These are phyloP conservation scores for Heliconius hortense DNA, from an alignment of 2,888 invertebrate species.

Conservation along the genomic window DNA sequence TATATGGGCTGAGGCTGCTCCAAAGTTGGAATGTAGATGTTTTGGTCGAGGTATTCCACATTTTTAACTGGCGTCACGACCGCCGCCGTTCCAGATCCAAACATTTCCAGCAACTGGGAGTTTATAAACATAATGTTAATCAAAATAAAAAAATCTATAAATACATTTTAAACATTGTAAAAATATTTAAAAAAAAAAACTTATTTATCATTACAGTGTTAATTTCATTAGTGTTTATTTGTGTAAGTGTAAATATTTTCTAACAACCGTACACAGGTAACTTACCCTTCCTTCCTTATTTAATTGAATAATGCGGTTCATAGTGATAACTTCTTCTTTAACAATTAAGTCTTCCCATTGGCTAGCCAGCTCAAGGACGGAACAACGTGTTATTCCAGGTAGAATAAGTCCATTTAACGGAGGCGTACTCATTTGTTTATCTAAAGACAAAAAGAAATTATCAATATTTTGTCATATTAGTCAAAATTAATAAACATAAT, in stretches of 20 bases:
- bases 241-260: background rate
- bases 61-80: slow-evolving; percentile 95
- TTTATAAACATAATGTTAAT: background rate
- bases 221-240: no score
- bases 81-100: slow-evolving; percentile 99
- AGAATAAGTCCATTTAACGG: slow-evolving; percentile 96
- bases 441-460: slow-evolving; percentile 55
- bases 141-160: background rate
- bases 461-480: background rate
- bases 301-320: slow-evolving; percentile 89
- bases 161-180: no score
- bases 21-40: slow-evolving; percentile 87
- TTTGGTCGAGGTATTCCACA: slow-evolving; percentile 88
- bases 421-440: slow-evolving; percentile 95
- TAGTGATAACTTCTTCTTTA: slow-evolving; percentile 90
- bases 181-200: no score
- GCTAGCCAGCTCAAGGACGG: slow-evolving; percentile 89
- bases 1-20: slow-evolving; percentile 87
- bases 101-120: slow-evolving; percentile 93
- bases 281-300: slow-evolving; percentile 91
- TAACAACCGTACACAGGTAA: slow-evolving; percentile 42
- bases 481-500: background rate
- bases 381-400: slow-evolving; percentile 96
- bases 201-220: no score
- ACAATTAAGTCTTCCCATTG: slow-evolving; percentile 95